A percentile compares a stretch with the other conserved stretches of the same genome.
Conservation (phyloP, 64 coral and sea anemone genomes). For the Montipora foliosa region DNA sequence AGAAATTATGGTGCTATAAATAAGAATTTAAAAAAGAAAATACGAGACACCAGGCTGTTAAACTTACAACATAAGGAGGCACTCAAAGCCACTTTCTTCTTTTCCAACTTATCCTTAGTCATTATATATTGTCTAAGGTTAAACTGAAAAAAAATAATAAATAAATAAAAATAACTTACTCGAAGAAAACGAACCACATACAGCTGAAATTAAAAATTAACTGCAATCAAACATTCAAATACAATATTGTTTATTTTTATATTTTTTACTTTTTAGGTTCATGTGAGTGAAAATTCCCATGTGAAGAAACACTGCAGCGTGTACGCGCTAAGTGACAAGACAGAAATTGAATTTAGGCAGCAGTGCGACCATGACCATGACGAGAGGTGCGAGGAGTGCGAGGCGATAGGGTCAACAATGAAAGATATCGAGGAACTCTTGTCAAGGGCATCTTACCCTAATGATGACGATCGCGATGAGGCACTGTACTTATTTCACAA, state of each 20-base stretch:
- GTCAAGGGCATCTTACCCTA: not conserved
- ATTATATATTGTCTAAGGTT: too few species aligned
- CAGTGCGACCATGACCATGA: conserved; percentile 28
- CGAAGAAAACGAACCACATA: too few species aligned
- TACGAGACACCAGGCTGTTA: too few species aligned
- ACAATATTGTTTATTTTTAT: not conserved
- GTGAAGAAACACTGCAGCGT: not conserved
- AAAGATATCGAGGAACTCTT: not conserved
- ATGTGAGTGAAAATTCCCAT: not conserved
- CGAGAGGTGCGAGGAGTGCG: conserved; percentile 8
- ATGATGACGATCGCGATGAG: conserved; percentile 47
- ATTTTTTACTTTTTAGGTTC: not conserved
- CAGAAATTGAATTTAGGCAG: not conserved
- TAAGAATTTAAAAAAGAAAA: too few species aligned
- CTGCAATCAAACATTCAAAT: too few species aligned
- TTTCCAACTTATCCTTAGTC: too few species aligned
- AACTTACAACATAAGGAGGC: too few species aligned
- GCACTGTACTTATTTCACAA: conserved; percentile 5
- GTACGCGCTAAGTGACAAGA: not conserved
- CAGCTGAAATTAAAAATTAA: too few species aligned
- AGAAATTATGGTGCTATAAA: too few species aligned
- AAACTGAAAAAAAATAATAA: too few species aligned
- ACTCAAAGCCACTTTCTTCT: too few species aligned
- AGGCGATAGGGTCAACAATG: not conserved
- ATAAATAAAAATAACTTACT: too few species aligned